Evolutionary conservation across 1,140 invertebrate species (phyloP).

Genomic region (Zaprionus vittiger): DNA sequence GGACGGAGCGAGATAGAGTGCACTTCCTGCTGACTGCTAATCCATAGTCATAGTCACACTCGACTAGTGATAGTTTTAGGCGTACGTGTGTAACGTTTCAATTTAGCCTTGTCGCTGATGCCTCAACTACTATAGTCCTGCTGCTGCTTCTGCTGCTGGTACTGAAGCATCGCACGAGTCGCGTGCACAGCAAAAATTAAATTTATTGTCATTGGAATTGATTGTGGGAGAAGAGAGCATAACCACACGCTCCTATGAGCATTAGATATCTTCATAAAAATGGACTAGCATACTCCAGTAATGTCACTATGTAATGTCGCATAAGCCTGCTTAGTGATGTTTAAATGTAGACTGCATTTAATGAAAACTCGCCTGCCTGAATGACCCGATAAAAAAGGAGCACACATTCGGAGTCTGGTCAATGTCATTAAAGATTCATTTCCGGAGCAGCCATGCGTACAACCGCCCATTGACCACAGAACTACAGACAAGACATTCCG

Average conservation of each 20-base stretch:
- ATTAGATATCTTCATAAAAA: not conserved
- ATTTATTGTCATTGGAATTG: slow-evolving; percentile 81
- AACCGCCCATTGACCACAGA: slow-evolving; percentile 58
- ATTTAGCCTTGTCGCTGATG: slow-evolving; percentile 53
- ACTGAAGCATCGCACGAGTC: slow-evolving; percentile 45
- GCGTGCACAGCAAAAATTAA: slow-evolving; percentile 78
- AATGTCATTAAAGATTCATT: slow-evolving; percentile 78
- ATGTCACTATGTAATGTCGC: not conserved
- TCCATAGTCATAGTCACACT: slow-evolving; percentile 78
- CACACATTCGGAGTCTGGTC: slow-evolving; percentile 49
- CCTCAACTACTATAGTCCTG: not conserved
- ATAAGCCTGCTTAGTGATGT: not conserved
- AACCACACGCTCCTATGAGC: not conserved
- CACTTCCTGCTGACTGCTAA: slow-evolving; percentile 69
- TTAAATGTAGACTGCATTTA: not conserved
- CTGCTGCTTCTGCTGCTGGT: slow-evolving; percentile 3
- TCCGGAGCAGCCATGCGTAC: slow-evolving; percentile 72
- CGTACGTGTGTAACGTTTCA: slow-evolving; percentile 81
- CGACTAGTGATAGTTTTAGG: slow-evolving; percentile 81
- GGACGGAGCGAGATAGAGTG: not conserved
- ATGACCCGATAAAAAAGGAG: slow-evolving; percentile 32
- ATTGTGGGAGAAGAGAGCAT: slow-evolving; percentile 61
- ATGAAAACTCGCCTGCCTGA: not conserved
- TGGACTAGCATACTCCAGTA: not conserved
- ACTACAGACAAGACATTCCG: slow-evolving; percentile 31